phyloP scores from a whole-genome alignment of 2,797 vertebrate species.

The Salarias fasciatus region DNA sequence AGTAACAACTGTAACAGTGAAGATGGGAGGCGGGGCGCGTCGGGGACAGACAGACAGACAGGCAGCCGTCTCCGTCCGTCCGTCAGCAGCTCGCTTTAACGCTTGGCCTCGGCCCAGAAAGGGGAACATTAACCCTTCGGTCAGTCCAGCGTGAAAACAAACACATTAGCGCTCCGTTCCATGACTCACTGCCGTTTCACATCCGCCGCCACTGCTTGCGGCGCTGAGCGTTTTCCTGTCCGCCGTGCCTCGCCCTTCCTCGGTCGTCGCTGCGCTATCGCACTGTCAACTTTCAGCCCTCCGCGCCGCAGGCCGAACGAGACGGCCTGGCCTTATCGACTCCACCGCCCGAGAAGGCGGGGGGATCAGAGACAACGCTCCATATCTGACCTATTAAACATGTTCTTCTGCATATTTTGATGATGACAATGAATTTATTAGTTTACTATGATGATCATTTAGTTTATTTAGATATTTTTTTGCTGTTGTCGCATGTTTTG shows the following conservation, averaged over 20 bases:
- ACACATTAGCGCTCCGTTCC: conserved; percentile 49
- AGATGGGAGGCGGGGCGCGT: conserved; percentile 42
- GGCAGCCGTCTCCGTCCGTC: conserved; percentile 48
- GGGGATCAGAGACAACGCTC: conserved; percentile 3
- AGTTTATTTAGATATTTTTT: no score
- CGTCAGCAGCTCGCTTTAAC: conserved; percentile 47
- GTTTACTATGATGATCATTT: not conserved
- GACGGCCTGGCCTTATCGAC: conserved; percentile 7
- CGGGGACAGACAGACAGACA: conserved; percentile 16
- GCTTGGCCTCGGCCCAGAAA: conserved; percentile 47
- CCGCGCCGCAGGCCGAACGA: conserved; percentile 1
- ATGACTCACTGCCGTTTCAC: conserved; percentile 62
- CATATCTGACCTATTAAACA: not conserved
- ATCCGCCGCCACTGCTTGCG: conserved; percentile 29
- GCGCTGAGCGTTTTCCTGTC: conserved; percentile 57
- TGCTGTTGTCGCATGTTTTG: no score
- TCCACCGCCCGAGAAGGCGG: conserved; percentile 1
- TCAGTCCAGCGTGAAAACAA: conserved; percentile 64
- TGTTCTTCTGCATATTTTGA: conserved; percentile 4
- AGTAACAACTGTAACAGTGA: conserved; percentile 30
- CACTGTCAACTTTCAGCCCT: conserved; percentile 59
- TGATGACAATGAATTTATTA: not conserved
- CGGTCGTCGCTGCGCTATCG: conserved; percentile 50
- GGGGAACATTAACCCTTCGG: conserved; percentile 57
- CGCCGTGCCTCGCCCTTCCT: conserved; percentile 60